A percentile compares a stretch with the other conserved stretches of the same genome.
These are phyloP conservation scores for Sebastes trivittatus DNA, from an alignment of 2,797 vertebrate genomes.

Conservation along the genomic window DNA sequence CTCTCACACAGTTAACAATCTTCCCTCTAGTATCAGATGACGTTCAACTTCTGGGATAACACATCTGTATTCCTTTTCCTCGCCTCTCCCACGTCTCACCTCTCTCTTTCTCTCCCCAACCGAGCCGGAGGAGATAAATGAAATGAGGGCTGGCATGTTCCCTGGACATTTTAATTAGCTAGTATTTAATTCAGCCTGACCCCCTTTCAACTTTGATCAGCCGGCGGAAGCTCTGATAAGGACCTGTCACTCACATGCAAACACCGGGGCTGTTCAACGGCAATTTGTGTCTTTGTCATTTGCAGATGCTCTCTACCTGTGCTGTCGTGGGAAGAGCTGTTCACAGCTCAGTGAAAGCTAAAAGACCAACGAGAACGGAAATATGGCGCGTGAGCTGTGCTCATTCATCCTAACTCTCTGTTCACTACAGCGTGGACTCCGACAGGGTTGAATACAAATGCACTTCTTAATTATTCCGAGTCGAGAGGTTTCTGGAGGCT, in stretches of 20 bases:
- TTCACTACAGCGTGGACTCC: conserved; percentile 20
- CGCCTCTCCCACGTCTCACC: conserved; percentile 24
- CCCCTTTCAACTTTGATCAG: conserved; percentile 82
- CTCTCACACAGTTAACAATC: conserved; percentile 23
- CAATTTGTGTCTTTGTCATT: conserved; percentile 58
- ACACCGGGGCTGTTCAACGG: conserved; percentile 56
- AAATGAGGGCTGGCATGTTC: conserved; percentile 68
- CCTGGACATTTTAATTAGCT: conserved; percentile 84
- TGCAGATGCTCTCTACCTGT: conserved; percentile 45
- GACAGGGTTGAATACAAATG: conserved; percentile 47
- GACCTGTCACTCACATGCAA: conserved; percentile 75
- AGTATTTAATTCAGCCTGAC: conserved; percentile 84
- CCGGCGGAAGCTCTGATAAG: conserved; percentile 74
- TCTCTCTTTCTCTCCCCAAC: conserved; percentile 34
- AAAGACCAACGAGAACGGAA: conserved; percentile 55
- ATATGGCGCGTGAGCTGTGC: conserved; percentile 40
- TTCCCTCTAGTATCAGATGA: conserved; percentile 37
- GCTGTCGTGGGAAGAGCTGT: conserved; percentile 46
- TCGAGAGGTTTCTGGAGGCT: conserved; percentile 11
- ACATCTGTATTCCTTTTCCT: conserved; percentile 14
- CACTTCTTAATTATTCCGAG: conserved; percentile 32
- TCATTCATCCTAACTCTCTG: conserved; percentile 44
- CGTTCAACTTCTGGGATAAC: conserved; percentile 24
- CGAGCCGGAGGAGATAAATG: conserved; percentile 68
- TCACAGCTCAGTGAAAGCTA: conserved; percentile 61